Evolutionary conservation across 1,140 invertebrate species (phyloP).

Genomic region (Uloborus diversus): DNA sequence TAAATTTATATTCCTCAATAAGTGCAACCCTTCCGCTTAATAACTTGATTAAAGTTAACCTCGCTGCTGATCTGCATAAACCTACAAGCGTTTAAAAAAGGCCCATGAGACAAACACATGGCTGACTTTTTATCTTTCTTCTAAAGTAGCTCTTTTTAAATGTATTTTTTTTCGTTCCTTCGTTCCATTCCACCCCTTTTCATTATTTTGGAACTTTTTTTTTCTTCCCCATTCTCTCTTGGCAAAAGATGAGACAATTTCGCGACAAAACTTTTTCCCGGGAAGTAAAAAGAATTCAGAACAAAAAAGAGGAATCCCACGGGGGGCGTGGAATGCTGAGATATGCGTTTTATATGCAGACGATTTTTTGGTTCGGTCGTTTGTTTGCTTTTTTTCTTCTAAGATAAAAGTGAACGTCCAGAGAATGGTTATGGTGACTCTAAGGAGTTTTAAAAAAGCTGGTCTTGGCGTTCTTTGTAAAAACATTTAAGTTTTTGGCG

Average conservation of each 20-base stretch:
- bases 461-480: background rate
- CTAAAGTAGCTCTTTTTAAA: background rate
- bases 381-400: too few species aligned
- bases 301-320: conserved; percentile 9
- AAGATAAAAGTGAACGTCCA: too few species aligned
- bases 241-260: conserved; percentile 34
- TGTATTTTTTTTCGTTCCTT: conserved; percentile 8
- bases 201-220: conserved; percentile 10
- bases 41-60: conserved; percentile 57
- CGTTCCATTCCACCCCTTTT: conserved; percentile 20
- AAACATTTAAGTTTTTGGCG: conserved; percentile 53
- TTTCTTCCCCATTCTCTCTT: background rate
- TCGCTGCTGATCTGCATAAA: conserved; percentile 45
- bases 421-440: background rate
- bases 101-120: conserved; percentile 39
- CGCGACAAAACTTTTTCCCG: conserved; percentile 46
- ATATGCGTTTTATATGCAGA: conserved; percentile 34
- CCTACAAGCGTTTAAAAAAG: conserved; percentile 51
- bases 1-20: conserved; percentile 52
- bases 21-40: conserved; percentile 32
- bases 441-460: conserved; percentile 4
- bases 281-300: background rate
- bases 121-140: conserved; percentile 21
- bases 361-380: conserved; percentile 21
- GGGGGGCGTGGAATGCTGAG: too few species aligned